Conservation (phyloP, 2,888 invertebrate genomes). For the Euplexia lucipara region DNA sequence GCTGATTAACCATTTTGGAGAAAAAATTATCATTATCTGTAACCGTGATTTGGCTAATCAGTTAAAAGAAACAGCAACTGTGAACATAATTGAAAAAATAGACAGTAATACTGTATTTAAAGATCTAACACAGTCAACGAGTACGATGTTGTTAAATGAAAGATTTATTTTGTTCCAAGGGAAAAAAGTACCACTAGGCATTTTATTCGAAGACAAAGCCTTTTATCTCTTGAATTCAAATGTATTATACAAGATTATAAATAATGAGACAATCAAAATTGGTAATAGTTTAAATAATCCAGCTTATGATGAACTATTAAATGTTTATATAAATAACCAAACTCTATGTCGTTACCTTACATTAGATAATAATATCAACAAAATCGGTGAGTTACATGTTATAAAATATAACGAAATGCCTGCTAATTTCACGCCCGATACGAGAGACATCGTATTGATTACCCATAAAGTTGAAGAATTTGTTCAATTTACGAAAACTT, state of each 20-base stretch:
- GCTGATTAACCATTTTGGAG: conserved; percentile 24
- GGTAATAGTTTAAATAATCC: conserved; percentile 33
- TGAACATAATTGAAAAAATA: conserved; percentile 3
- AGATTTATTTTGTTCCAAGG: conserved; percentile 50
- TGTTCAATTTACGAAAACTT: conserved; percentile 1
- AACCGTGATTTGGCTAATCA: conserved; percentile 5
- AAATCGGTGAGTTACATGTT: conserved; percentile 11
- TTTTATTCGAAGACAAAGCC: conserved; percentile 17
- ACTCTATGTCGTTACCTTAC: conserved; percentile 48
- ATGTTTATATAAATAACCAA: conserved; percentile 40
- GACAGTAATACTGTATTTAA: conserved; percentile 35
- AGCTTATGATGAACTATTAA: conserved; percentile 34
- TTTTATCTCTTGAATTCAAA: conserved; percentile 38
- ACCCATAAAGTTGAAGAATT: conserved; percentile 41
- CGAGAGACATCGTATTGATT: conserved; percentile 38
- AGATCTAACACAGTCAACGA: conserved; percentile 25
- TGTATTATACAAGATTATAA: conserved; percentile 43
- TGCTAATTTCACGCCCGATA: conserved; percentile 3
- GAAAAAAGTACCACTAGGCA: conserved; percentile 22
- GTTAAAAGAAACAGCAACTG: not conserved
- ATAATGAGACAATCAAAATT: conserved; percentile 39
- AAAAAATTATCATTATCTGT: conserved; percentile 43
- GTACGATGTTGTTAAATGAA: conserved; percentile 38
- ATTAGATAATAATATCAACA: conserved; percentile 12
- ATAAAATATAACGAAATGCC: conserved; percentile 15